Evolutionary conservation across 2,888 invertebrate species (phyloP).

Genomic region (Caprella mutica): DNA sequence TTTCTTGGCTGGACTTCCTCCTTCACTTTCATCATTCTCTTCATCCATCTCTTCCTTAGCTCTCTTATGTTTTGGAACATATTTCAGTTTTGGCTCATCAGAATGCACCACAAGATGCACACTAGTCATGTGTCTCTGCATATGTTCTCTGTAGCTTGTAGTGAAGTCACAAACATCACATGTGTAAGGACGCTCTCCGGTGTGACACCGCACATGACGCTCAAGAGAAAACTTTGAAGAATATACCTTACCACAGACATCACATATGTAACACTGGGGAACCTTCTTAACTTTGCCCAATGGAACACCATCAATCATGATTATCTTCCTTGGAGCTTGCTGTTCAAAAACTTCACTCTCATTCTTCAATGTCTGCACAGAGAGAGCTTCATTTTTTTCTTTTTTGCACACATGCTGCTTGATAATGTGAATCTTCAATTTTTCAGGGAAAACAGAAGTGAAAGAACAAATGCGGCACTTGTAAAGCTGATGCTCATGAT

Average conservation of each 20-base stretch:
- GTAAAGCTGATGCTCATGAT: conserved; percentile 31
- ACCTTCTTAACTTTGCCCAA: conserved; percentile 26
- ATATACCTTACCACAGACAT: conserved; percentile 28
- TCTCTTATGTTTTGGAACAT: conserved; percentile 23
- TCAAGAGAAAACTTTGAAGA: conserved; percentile 31
- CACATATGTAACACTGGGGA: conserved; percentile 27
- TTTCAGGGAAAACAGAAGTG: conserved; percentile 30
- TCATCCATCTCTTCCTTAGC: conserved; percentile 16
- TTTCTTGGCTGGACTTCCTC: conserved; percentile 16
- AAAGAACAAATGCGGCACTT: conserved; percentile 33
- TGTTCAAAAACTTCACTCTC: conserved; percentile 28
- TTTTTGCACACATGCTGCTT: conserved; percentile 31
- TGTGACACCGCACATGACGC: conserved; percentile 30
- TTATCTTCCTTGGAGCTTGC: conserved; percentile 29
- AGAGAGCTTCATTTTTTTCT: conserved; percentile 20
- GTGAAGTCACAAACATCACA: conserved; percentile 31
- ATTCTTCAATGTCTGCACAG: conserved; percentile 20
- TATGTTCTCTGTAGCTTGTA: conserved; percentile 31
- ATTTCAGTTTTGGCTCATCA: conserved; percentile 28
- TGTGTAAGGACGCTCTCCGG: conserved; percentile 27
- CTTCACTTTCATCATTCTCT: not conserved
- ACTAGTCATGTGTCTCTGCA: conserved; percentile 34
- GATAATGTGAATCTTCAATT: conserved; percentile 32
- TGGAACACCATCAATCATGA: conserved; percentile 32
- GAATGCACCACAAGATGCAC: conserved; percentile 33